Evolutionary conservation across 2,113 vertebrate genomes (phyloP).

Genomic region (Sphyrna mokarran): DNA sequence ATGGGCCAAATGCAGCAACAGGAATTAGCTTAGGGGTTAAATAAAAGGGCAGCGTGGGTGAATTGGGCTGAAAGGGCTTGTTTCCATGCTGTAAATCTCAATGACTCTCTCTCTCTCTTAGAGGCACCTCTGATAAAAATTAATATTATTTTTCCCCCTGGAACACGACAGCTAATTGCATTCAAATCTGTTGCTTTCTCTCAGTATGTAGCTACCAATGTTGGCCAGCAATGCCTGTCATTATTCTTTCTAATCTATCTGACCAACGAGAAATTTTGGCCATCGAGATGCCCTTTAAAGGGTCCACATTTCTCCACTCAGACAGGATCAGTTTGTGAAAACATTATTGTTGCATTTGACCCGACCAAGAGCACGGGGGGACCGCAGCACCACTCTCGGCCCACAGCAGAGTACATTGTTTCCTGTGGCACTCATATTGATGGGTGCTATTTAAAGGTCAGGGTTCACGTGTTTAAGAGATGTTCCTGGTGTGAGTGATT

Average conservation of each 20-base stretch:
- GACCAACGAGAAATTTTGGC: not conserved
- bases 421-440: slow-evolving; percentile 33
- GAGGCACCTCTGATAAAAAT: not conserved
- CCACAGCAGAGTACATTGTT: slow-evolving; percentile 6
- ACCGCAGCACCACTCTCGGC: not conserved
- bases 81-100: no score
- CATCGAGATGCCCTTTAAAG: not conserved
- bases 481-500: slow-evolving; percentile 25
- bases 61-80: no score
- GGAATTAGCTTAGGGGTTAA: no score
- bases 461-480: slow-evolving; percentile 32
- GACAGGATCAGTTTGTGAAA: slow-evolving; percentile 28
- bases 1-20: no score
- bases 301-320: slow-evolving; percentile 1
- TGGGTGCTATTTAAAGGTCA: slow-evolving; percentile 37
- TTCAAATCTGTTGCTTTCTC: not conserved
- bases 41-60: no score
- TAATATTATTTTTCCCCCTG: not conserved
- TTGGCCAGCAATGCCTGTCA: not conserved
- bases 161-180: not conserved
- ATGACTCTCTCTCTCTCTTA: no score
- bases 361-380: slow-evolving; percentile 9
- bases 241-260: not conserved
- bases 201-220: not conserved
- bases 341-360: slow-evolving; percentile 25